Base-by-base conservation (phyloP, 1,140 invertebrate species). In the Adelges cooleyi region DNA sequence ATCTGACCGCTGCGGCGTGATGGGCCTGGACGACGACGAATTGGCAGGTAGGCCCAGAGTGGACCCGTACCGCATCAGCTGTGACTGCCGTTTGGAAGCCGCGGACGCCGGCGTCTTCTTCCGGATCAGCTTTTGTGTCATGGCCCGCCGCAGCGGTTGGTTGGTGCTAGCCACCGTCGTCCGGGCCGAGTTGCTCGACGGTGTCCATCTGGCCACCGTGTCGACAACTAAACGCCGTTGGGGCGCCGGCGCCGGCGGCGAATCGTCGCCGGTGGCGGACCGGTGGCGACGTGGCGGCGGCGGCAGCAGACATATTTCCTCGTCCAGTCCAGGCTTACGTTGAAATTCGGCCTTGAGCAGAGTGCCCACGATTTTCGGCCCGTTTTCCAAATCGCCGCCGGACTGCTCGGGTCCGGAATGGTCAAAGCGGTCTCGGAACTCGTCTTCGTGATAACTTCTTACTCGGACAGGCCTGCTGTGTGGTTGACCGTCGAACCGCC, bases 1-100 rank as follows among this genome's bases (percentile, higher is more conserved):
- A 71, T 86, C 83, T 2, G 80, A 79, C 46, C 84, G 73, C 5
- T 82, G 75, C 0, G 75, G 75, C 36, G 75, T 71, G 3, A 5
- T 25, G 0, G 74, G 70, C 13, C 77, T 74, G 46, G 56, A 44
- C 5, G 40, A 17, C 5, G 5, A 8, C 15, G 40, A 5, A 4
- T 76, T 74, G 53, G 76, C 62, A 8, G 62, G 62, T 11, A 52
- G 62, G 1, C 44, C 67, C 17, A 68, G 46, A 8, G 69, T 67
- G 6, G 67, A 69, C 1, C 69, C 68, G 62, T 62, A 29, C 13
- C 56, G 23, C 10, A n/a, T 11, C 0, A 62, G 23, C 10, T 40
- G 54, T n/a, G 54, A n/a, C 9, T 44, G 23, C 0, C 23, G 38
- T 27, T 20, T 33, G 11, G 15, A n/a, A 5, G 17, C 5, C 11